Conservation (phyloP, 2,113 vertebrate genomes). For the Notechis scutatus region DNA sequence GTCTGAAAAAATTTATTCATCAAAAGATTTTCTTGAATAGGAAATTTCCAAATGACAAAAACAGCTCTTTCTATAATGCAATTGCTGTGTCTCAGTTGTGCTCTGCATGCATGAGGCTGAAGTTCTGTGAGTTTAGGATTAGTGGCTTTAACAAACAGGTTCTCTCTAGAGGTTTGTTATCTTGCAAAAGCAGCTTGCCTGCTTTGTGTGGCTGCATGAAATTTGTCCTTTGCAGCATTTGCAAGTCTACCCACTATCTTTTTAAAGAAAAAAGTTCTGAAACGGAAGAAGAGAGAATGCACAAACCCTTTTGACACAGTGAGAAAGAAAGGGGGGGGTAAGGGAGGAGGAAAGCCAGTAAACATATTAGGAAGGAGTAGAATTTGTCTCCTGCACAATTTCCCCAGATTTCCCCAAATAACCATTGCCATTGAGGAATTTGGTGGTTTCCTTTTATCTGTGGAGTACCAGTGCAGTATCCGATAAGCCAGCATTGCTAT, state of each 20-base stretch:
- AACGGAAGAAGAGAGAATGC: conserved; percentile 13
- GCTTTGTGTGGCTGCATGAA: conserved; percentile 46
- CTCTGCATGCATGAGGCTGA: neutral
- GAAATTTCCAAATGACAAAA: conserved; percentile 11
- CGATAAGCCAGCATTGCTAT: conserved; percentile 6
- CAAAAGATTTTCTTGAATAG: neutral
- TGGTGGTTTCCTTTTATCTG: neutral
- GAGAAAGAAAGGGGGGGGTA: neutral
- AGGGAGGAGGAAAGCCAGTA: neutral
- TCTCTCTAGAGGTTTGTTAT: conserved; percentile 47
- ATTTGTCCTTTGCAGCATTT: conserved; percentile 20
- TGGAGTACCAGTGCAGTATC: conserved; percentile 44
- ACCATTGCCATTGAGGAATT: neutral
- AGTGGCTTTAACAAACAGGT: conserved; percentile 40
- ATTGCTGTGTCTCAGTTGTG: neutral
- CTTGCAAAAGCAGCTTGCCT: conserved; percentile 40
- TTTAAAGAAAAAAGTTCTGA: conserved; percentile 3
- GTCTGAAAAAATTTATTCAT: conserved; percentile 16
- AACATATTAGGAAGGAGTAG: neutral
- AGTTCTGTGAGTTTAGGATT: conserved; percentile 25
- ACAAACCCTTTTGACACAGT: neutral
- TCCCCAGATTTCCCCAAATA: fast-evolving
- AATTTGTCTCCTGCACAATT: neutral
- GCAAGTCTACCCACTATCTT: neutral
- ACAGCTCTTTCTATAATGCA: conserved; percentile 5